Evolutionary conservation across 2,113 vertebrate species (phyloP), one percentile per base, ranked within the genome.

Genomic region (Xiphorhynchus elegans): DNA sequence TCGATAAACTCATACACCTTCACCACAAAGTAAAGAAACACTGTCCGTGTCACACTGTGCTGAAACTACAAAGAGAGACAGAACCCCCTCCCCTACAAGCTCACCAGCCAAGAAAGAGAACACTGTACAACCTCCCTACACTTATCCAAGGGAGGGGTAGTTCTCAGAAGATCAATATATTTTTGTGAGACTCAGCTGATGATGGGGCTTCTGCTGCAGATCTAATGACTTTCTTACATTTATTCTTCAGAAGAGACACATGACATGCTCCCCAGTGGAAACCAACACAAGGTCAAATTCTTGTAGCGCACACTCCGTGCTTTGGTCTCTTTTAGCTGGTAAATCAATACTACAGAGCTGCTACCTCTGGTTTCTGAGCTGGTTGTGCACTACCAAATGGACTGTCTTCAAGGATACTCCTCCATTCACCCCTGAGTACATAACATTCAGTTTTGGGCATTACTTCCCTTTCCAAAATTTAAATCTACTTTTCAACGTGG

Each of bases 11-110:
- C 31, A n/a, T 37, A 29, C 5, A 39, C 25, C 37, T 50, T 20
- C 18, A 8, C 17, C 39, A 19, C 25, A 53, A 40, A 26, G 24
- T 42, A 47, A 42, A 53, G 40, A 77, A 69, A 28, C 2, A 17
- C 31, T 17, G 6, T 10, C 12, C 4, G 0, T 33, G 13, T 52
- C 11, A 42, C 17, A 5, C 1, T 13, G 14, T 13, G 14, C 42
- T 56, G 46, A 59, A 86, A 58, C n/a, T 9, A 55, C 16, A 68
- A 29, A 74, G 17, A 25, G 13, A 78, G 17, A 63, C 19, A n/a
- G 19, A 66, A 70, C 55, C 9, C 7, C 13, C 17, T 56, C 29
- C 29, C 19, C 46, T 37, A 53, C 13, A 69, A 75, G 33, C 10
- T 90, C 31, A 52, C 33, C 62, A 46, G 25, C 21, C 28, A 72